phyloP scores from a whole-genome alignment of 2,797 vertebrate genomes.

The Gobio occitaniae region DNA sequence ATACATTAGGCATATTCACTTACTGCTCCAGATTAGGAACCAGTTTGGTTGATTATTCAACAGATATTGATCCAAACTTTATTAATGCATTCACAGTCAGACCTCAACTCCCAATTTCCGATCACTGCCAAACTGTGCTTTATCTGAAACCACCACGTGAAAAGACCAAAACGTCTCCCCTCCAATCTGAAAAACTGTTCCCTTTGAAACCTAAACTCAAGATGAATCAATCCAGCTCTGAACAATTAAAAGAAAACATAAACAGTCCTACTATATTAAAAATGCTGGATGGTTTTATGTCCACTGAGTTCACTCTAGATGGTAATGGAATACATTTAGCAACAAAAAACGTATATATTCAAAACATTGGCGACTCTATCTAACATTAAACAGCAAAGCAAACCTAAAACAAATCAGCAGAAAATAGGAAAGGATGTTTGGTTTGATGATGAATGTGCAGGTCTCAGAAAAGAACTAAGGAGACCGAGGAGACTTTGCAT shows the following conservation, averaged over 20 bases:
- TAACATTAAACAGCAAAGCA: neutral
- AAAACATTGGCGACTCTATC: neutral
- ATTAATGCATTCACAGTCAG: too few relatives aligned
- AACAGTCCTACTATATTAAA: neutral
- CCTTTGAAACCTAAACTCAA: neutral
- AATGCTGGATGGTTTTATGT: neutral
- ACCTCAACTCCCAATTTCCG: too few relatives aligned
- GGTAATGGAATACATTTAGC: neutral
- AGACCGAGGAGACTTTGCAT: neutral
- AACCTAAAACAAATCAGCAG: neutral
- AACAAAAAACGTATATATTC: neutral
- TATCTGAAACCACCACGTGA: too few relatives aligned
- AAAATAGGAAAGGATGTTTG: neutral
- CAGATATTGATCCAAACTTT: too few relatives aligned
- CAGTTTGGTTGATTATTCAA: too few relatives aligned
- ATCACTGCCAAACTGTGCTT: too few relatives aligned
- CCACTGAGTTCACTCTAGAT: neutral
- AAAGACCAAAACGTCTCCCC: too few relatives aligned
- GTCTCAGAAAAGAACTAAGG: neutral
- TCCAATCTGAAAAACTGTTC: neutral
- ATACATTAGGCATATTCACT: too few relatives aligned
- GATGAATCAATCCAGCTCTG: neutral
- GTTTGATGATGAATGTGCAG: neutral
- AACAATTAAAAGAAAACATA: neutral
- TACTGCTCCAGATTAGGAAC: too few relatives aligned